Evolutionary conservation across 2,888 invertebrate genomes (phyloP).

Genomic region (Thera obeliscata): DNA sequence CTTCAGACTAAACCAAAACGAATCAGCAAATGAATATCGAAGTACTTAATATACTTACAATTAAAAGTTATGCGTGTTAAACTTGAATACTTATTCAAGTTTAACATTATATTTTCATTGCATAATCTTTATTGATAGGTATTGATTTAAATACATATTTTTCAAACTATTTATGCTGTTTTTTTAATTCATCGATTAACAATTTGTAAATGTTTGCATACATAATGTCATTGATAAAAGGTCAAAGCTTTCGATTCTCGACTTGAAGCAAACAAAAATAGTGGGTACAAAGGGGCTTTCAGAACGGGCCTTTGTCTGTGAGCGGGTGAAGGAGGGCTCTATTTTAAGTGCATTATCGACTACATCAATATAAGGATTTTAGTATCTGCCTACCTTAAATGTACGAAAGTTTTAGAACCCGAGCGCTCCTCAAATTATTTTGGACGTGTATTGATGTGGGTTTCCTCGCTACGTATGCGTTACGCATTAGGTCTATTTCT

Average conservation of each 20-base stretch:
- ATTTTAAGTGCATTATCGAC: conserved; percentile 61
- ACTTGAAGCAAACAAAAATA: conserved; percentile 68
- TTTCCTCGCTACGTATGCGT: conserved; percentile 2
- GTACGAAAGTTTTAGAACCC: conserved; percentile 14
- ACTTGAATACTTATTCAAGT: too few relatives aligned
- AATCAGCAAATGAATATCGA: not conserved
- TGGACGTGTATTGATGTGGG: conserved; percentile 24
- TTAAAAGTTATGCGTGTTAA: not conserved
- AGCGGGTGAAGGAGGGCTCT: conserved; percentile 46
- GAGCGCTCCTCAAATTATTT: conserved; percentile 17
- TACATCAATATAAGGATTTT: conserved; percentile 32
- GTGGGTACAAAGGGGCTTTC: conserved; percentile 71
- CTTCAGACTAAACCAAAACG: not conserved
- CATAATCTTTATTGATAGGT: too few relatives aligned
- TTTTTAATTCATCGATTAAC: not conserved
- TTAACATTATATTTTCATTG: too few relatives aligned
- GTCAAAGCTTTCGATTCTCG: conserved; percentile 61
- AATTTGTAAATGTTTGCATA: conserved; percentile 8
- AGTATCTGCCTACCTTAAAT: conserved; percentile 20
- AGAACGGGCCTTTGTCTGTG: conserved; percentile 69
- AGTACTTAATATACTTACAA: not conserved
- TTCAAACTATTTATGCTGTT: too few relatives aligned
- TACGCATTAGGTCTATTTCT: not conserved
- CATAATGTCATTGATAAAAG: conserved; percentile 39
- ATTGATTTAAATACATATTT: too few relatives aligned